These are phyloP conservation scores for Spinibarbus caldwelli DNA, from an alignment of 2,797 vertebrate genomes.

Conservation along the genomic window DNA sequence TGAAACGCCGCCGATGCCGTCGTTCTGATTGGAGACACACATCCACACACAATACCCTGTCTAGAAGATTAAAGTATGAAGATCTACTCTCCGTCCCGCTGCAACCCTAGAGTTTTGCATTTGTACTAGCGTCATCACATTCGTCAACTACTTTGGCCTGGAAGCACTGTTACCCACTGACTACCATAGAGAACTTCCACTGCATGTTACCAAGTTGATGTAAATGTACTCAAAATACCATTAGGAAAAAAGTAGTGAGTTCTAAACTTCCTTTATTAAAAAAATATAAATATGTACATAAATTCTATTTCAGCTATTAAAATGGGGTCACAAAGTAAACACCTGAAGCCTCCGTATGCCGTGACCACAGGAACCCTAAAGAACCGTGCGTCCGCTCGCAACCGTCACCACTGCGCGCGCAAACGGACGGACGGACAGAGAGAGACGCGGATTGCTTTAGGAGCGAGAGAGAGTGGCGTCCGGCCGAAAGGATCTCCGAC, in stretches of 20 bases:
- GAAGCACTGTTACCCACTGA: conserved; percentile 70
- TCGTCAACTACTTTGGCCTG: conserved; percentile 69
- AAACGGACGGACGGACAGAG: neutral
- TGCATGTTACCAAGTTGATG: conserved; percentile 65
- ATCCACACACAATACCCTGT: conserved; percentile 69
- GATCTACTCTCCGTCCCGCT: conserved; percentile 63
- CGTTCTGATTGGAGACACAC: conserved; percentile 63
- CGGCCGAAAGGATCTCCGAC: conserved; percentile 82
- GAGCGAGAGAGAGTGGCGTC: conserved; percentile 59
- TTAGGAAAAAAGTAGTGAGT: conserved; percentile 87
- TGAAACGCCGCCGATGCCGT: conserved; percentile 61
- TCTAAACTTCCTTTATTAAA: conserved; percentile 91
- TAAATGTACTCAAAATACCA: conserved; percentile 87
- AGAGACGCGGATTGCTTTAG: conserved; percentile 55
- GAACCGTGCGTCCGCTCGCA: conserved; percentile 48
- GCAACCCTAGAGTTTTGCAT: conserved; percentile 65
- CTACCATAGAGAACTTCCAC: conserved; percentile 67
- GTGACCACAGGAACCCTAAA: conserved; percentile 55
- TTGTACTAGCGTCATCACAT: conserved; percentile 59
- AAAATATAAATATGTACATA: conserved; percentile 92
- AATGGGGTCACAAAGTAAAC: conserved; percentile 82
- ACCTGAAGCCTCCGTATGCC: conserved; percentile 65
- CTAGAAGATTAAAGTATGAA: conserved; percentile 67
- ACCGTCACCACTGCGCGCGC: conserved; percentile 28
- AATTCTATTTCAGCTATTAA: conserved; percentile 91